Percentiles rank a stretch among this genome's conserved stretches.
phyloP scores from a whole-genome alignment of 2,888 invertebrate species.

The Elmis aenea region DNA sequence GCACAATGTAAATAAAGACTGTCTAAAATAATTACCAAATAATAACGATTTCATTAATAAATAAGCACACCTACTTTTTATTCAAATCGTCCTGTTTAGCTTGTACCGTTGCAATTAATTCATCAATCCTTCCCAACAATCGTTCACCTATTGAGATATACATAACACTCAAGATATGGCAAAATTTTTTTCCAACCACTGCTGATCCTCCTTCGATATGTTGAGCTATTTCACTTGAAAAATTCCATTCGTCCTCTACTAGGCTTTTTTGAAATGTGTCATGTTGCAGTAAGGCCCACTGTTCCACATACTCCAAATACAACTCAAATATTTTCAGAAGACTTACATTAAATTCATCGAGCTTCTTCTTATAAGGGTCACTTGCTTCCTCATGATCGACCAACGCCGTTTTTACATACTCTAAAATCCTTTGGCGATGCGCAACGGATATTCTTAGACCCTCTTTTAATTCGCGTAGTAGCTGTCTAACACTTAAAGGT shows the following conservation, averaged over 20 bases:
- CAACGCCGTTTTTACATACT: slow-evolving; percentile 58
- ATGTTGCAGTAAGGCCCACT: slow-evolving; percentile 71
- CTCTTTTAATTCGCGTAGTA: slow-evolving; percentile 79
- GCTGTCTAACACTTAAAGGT: slow-evolving; percentile 79
- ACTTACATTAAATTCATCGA: slow-evolving; percentile 72
- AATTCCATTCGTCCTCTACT: slow-evolving; percentile 84
- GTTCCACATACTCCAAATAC: slow-evolving; percentile 81
- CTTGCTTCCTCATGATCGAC: slow-evolving; percentile 48
- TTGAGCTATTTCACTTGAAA: slow-evolving; percentile 73
- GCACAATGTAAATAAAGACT: slow-evolving; percentile 59
- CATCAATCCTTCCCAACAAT: slow-evolving; percentile 46
- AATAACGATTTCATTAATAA: slow-evolving; percentile 19
- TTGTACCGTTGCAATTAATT: slow-evolving; percentile 35
- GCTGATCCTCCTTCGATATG: slow-evolving; percentile 70
- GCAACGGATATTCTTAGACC: slow-evolving; percentile 78
- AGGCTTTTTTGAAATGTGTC: slow-evolving; percentile 65
- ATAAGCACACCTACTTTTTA: slow-evolving; percentile 34
- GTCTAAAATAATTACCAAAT: slow-evolving; percentile 45
- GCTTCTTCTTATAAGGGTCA: slow-evolving; percentile 54
- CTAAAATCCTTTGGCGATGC: slow-evolving; percentile 71
- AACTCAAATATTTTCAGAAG: slow-evolving; percentile 62
- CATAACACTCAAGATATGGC: slow-evolving; percentile 51
- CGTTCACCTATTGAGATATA: slow-evolving; percentile 48
- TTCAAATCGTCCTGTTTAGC: slow-evolving; percentile 37
- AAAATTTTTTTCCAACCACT: slow-evolving; percentile 72